Base-by-base conservation (phyloP, 2,797 vertebrate species). In the Sebastes cheni region DNA sequence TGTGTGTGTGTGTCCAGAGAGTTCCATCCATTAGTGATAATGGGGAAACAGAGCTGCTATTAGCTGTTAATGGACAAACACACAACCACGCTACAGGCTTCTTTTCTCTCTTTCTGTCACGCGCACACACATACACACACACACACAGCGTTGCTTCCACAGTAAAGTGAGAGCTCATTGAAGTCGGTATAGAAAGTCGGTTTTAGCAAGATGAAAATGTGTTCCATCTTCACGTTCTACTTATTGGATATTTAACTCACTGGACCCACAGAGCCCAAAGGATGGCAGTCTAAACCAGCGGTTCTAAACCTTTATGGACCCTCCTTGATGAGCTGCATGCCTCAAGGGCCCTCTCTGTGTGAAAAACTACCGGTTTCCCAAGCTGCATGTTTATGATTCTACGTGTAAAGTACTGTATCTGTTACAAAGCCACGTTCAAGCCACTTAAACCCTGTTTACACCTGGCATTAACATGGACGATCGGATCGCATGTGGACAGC, bases 1-100 rank as follows among this genome's bases (percentile, higher is more conserved):
- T 60, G 80, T 84, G 80, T 82, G 87, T 82, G 77, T 77, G 83
- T 58, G 72, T 89, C 82, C 78, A 85, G 89, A 92, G 90, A 87
- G 84, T 91, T 92, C 87, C 82, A 88, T 93, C 93, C 92, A 93
- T 94, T 93, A 93, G 92, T 88, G 92, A 88, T 94, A 94, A 94
- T 94, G 91, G 91, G 87, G 87, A 89, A 91, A 87, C 86, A 78
- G 90, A 91, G 84, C 88, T 87, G 90, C 92, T 93, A 93, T 93
- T 93, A 92, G 87, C 90, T 91, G 90, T 93, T 93, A 94, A 92
- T 93, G 93, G 91, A 93, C 90, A 91, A 93, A 92, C 88, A 92
- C 86, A 86, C 82, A 73, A 89, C 86, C 89, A 77, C 78, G 84
- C 58, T 64, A 69, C 72, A 62, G 72, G 56, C 81, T 60, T 52